Evolutionary conservation across 2,797 vertebrate species (phyloP).

Genomic region (Hyperoplus immaculatus): DNA sequence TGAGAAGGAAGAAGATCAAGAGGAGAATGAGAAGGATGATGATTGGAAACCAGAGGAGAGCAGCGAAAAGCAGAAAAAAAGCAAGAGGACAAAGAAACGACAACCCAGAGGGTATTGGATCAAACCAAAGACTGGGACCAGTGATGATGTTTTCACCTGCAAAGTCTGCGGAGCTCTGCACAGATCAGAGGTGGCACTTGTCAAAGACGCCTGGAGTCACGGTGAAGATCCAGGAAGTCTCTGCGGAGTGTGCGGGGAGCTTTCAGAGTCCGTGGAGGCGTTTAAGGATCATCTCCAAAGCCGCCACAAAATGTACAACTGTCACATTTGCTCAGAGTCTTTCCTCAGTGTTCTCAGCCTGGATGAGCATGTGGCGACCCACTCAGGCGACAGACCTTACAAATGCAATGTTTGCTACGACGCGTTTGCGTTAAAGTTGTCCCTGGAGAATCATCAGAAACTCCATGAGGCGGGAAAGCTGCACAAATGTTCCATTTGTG

Average conservation of each 20-base stretch:
- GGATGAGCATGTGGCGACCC: conserved; percentile 3
- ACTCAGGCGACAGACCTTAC: background rate
- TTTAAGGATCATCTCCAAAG: conserved; percentile 42
- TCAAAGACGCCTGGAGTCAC: conserved; percentile 57
- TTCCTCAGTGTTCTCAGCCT: conserved; percentile 16
- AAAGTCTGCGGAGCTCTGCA: conserved; percentile 43
- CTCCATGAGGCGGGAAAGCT: background rate
- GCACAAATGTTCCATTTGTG: conserved; percentile 43
- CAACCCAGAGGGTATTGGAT: accelerated
- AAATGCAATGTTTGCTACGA: conserved; percentile 12
- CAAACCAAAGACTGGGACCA: background rate
- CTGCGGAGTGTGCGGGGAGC: conserved; percentile 60
- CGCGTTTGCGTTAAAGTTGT: background rate
- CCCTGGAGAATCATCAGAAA: conserved; percentile 29
- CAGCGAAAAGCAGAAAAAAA: background rate
- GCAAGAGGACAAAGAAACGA: background rate
- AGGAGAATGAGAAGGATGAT: background rate
- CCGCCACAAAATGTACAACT: conserved; percentile 15
- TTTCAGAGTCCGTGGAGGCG: background rate
- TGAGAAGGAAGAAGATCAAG: conserved; percentile 1
- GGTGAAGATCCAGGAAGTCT: conserved; percentile 3
- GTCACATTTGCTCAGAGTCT: conserved; percentile 37
- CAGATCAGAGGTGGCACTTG: background rate
- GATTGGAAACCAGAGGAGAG: conserved; percentile 27
- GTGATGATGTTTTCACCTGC: background rate